Conservation (phyloP, 2,113 vertebrate species). For the Proteles cristata region DNA sequence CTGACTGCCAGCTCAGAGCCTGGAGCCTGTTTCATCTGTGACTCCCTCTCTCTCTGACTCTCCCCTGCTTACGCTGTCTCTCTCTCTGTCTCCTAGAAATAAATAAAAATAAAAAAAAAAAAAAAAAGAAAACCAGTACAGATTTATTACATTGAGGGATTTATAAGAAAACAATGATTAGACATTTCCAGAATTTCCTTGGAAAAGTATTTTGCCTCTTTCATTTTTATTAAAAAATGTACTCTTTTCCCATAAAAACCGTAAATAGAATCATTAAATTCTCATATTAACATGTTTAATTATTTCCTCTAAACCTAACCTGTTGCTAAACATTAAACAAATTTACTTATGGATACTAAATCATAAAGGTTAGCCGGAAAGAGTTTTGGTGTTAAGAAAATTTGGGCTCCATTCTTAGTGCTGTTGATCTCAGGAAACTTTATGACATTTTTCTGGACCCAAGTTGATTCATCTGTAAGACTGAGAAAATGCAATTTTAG, state of each 20-base stretch:
- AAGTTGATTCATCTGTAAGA: slow-evolving; percentile 3
- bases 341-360: not conserved
- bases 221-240: slow-evolving; percentile 8
- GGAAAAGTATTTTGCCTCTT: not conserved
- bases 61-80: too few species aligned
- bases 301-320: not conserved
- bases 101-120: too few species aligned
- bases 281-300: not conserved
- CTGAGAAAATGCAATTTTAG: not conserved
- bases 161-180: not conserved
- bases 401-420: not conserved
- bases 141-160: not conserved
- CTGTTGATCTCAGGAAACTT: not conserved
- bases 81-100: too few species aligned
- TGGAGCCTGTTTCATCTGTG: too few species aligned
- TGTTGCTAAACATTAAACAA: not conserved
- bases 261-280: not conserved
- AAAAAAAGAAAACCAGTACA: not conserved
- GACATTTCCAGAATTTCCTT: slow-evolving; percentile 5
- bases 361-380: not conserved
- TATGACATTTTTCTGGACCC: not conserved
- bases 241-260: not conserved
- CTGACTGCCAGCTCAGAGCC: too few species aligned
- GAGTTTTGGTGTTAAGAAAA: not conserved
- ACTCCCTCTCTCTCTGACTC: too few species aligned